Percentiles rank a stretch among this genome's conserved stretches.
phyloP scores from a whole-genome alignment of 2,113 vertebrate species.

The Uropsilus gracilis region DNA sequence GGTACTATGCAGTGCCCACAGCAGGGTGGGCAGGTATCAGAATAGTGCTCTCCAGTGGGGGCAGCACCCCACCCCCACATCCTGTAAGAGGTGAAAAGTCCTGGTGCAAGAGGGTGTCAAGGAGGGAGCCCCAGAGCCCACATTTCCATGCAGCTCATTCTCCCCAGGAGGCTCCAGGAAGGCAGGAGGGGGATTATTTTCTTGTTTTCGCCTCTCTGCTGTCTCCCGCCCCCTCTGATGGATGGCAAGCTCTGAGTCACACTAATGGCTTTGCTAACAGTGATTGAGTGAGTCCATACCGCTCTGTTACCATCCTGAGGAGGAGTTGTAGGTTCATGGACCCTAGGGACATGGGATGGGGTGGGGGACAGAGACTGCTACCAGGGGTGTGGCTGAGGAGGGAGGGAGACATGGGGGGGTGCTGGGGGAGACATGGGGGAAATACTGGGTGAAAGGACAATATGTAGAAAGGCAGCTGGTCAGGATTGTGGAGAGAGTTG shows the following conservation, averaged over 20 bases:
- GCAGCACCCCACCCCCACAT: neutral
- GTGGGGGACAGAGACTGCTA: neutral
- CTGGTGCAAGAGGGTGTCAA: neutral
- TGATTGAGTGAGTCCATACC: neutral
- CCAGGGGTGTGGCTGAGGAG: neutral
- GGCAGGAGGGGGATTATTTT: neutral
- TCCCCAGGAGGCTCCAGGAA: neutral
- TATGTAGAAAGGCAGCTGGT: neutral
- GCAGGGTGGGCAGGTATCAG: neutral
- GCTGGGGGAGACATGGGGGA: neutral
- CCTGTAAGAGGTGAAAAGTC: neutral
- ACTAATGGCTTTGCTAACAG: constrained; percentile 48
- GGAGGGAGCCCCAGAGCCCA: neutral
- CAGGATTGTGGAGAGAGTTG: neutral
- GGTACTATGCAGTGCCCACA: neutral
- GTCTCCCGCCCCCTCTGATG: neutral
- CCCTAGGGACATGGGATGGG: neutral
- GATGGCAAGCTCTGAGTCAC: constrained; percentile 11
- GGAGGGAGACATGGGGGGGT: rapidly evolving
- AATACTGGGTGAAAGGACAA: neutral
- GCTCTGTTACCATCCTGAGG: neutral
- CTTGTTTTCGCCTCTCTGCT: neutral
- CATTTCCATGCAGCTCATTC: neutral
- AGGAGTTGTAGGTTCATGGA: neutral
- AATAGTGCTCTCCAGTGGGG: neutral